Evolutionary conservation across 2,113 vertebrate species (phyloP).

Genomic region (Callopanchax toddi): DNA sequence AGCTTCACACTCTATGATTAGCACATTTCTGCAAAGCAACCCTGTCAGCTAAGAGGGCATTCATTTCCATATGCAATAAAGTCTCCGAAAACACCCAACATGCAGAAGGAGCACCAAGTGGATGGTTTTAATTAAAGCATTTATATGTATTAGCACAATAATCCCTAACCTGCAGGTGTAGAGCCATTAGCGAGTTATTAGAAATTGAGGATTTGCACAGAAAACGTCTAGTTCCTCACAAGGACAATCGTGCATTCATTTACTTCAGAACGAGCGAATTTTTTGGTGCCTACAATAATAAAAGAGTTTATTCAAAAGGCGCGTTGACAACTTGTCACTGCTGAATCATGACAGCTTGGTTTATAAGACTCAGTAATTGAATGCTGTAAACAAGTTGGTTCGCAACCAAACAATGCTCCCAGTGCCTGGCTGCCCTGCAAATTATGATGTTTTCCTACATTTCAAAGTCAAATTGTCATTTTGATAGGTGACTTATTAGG

Average conservation of each 20-base stretch:
- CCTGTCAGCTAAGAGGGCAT: conserved; percentile 21
- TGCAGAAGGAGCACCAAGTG: conserved; percentile 44
- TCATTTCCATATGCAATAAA: conserved; percentile 47
- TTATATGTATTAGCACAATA: conserved; percentile 30
- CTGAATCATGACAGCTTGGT: conserved; percentile 47
- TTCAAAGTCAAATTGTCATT: conserved; percentile 1
- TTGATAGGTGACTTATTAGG: conserved; percentile 2
- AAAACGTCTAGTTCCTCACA: conserved; percentile 9
- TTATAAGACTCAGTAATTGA: conserved; percentile 26
- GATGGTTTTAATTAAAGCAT: conserved; percentile 57
- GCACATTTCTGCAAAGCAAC: conserved; percentile 27
- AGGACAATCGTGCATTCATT: conserved; percentile 19
- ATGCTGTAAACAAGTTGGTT: conserved; percentile 45
- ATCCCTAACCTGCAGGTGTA: conserved; percentile 11
- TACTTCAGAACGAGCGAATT: conserved; percentile 34
- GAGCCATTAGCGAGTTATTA: conserved; percentile 13
- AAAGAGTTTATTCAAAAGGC: conserved; percentile 35
- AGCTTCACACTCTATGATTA: conserved; percentile 29
- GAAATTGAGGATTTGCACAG: conserved; percentile 3
- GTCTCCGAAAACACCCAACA: conserved; percentile 36
- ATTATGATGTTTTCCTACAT: conserved; percentile 14
- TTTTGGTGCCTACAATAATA: conserved; percentile 40
- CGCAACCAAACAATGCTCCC: conserved; percentile 31
- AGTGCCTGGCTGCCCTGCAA: not conserved
- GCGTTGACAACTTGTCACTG: conserved; percentile 42